phyloP scores from a whole-genome alignment of 2,113 vertebrate species.

The Petromus typicus region DNA sequence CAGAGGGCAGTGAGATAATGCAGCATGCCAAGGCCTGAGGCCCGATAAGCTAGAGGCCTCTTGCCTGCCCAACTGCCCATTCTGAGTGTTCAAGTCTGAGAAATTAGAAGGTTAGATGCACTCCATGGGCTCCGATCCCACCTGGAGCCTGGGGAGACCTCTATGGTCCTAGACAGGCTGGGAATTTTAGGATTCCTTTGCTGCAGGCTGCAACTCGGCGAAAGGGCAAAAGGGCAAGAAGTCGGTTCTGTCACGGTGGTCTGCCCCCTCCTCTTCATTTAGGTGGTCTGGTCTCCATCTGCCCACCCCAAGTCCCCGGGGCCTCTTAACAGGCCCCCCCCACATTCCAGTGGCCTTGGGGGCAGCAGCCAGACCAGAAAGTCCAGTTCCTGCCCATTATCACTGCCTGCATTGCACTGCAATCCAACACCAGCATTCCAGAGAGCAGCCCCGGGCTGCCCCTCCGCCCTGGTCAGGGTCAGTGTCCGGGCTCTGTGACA shows the following conservation, averaged over 20 bases:
- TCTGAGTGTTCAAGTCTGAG: constrained; percentile 12
- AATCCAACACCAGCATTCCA: constrained; percentile 84
- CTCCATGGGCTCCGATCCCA: not conserved
- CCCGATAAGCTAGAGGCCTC: not conserved
- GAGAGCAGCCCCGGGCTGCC: constrained; percentile 65
- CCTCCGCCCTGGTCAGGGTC: constrained; percentile 73
- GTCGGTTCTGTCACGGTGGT: constrained; percentile 56
- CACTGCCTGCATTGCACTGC: constrained; percentile 76
- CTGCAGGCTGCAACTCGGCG: not conserved
- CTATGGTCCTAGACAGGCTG: not conserved
- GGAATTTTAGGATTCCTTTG: not conserved
- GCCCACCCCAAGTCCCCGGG: constrained; percentile 68
- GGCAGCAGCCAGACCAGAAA: constrained; percentile 84
- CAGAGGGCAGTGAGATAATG: not conserved
- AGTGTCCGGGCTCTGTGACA: constrained; percentile 66
- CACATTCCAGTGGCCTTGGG: constrained; percentile 81
- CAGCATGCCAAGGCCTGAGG: not conserved
- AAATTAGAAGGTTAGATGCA: not conserved
- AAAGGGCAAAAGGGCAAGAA: not conserved
- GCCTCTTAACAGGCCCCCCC: constrained; percentile 62
- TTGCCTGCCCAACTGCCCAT: not conserved
- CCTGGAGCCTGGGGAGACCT: not conserved
- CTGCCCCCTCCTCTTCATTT: constrained; percentile 66
- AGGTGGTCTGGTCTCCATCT: constrained; percentile 79
- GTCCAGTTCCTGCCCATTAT: constrained; percentile 83